phyloP scores from a whole-genome alignment of 2,797 vertebrate genomes.

The Clarias fuscus region DNA sequence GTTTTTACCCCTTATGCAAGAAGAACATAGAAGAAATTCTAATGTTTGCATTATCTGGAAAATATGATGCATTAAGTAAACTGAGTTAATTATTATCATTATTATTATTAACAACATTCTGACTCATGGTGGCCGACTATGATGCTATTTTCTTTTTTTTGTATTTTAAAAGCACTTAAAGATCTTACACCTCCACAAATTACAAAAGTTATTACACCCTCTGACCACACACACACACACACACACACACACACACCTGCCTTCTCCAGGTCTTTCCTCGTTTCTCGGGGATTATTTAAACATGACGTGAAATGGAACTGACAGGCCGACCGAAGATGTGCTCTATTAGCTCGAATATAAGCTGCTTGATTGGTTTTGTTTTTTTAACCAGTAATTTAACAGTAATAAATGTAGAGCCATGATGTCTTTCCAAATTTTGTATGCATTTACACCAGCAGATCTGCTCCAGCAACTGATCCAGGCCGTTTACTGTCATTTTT shows the following conservation, averaged over 20 bases:
- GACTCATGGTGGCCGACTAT: neutral
- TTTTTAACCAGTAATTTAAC: too few relatives aligned
- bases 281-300: neutral
- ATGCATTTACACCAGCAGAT: neutral
- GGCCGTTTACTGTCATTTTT: neutral
- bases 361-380: neutral
- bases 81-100: neutral
- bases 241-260: neutral
- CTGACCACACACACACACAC: neutral
- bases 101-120: neutral
- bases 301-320: neutral
- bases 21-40: neutral
- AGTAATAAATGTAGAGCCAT: neutral
- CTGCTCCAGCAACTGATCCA: neutral
- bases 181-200: neutral
- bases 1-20: neutral
- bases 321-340: neutral
- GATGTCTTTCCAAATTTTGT: neutral
- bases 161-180: neutral
- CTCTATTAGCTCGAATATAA: neutral
- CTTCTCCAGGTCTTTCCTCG: neutral
- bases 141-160: neutral
- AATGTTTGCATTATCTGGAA: neutral
- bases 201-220: neutral
- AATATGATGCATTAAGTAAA: neutral